phyloP scores from a whole-genome alignment of 2,888 invertebrate genomes.

The Lasioglossum lativentre region DNA sequence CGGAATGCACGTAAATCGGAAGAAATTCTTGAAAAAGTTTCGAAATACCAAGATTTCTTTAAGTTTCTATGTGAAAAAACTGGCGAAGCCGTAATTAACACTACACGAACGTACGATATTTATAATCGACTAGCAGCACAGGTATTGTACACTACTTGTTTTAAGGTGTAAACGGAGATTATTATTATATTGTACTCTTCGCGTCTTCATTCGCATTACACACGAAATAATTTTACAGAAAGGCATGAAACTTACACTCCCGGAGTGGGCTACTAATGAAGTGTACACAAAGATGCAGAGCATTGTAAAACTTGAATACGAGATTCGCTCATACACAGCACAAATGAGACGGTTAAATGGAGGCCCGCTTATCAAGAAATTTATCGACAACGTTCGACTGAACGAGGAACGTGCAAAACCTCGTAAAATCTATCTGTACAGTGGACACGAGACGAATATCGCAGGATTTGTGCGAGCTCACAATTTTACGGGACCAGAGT shows the following conservation, averaged over 20 bases:
- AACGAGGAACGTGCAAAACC: not conserved
- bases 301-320: conserved; percentile 39
- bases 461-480: conserved; percentile 63
- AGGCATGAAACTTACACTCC: conserved; percentile 56
- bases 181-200: not conserved
- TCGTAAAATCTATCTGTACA: conserved; percentile 74
- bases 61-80: conserved; percentile 59
- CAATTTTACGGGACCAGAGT: conserved; percentile 51
- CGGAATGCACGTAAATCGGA: conserved; percentile 30
- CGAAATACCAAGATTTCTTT: conserved; percentile 40
- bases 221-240: conserved; percentile 56
- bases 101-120: conserved; percentile 46
- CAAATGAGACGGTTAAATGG: conserved; percentile 61
- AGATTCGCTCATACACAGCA: conserved; percentile 59
- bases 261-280: conserved; percentile 71
- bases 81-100: conserved; percentile 37
- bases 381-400: conserved; percentile 66
- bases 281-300: conserved; percentile 52
- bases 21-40: conserved; percentile 40
- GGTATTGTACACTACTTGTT: conserved; percentile 52
- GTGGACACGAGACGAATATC: conserved; percentile 73
- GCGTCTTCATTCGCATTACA: not conserved
- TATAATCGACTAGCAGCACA: conserved; percentile 61
- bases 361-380: conserved; percentile 64
- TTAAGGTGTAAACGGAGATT: not conserved